Evolutionary conservation across 2,797 vertebrate species (phyloP).

Genomic region (Podargus strigoides): DNA sequence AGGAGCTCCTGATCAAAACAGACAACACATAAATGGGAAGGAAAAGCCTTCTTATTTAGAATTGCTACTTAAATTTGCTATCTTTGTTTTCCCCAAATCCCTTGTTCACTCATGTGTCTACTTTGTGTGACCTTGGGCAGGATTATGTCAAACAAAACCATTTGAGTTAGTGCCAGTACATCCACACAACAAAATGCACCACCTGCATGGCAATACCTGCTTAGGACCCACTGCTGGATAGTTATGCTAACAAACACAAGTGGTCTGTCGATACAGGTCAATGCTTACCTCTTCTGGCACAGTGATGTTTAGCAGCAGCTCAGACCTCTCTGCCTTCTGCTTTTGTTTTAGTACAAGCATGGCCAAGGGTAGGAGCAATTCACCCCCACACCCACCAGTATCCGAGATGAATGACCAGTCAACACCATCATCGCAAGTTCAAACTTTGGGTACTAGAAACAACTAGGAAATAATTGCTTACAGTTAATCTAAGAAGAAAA

Average conservation of each 20-base stretch:
- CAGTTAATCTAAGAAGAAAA: neutral
- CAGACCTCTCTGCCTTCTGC: neutral
- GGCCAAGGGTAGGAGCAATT: neutral
- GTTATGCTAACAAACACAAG: rapidly evolving
- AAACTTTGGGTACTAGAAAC: neutral
- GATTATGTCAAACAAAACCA: neutral
- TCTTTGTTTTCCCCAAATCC: neutral
- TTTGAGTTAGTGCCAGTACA: neutral
- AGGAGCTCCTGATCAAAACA: neutral
- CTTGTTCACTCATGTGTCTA: neutral
- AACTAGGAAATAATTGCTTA: neutral
- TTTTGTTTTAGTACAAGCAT: rapidly evolving
- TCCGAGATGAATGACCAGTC: neutral
- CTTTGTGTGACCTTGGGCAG: neutral
- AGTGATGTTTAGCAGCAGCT: neutral
- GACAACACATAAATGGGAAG: neutral
- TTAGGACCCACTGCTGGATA: neutral
- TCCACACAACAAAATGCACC: neutral
- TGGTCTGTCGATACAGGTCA: neutral
- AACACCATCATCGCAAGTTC: neutral
- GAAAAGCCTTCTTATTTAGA: neutral
- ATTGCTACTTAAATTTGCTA: neutral
- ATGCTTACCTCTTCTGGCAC: neutral
- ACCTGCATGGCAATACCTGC: neutral
- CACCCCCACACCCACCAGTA: neutral